These are phyloP conservation scores for Sitobion miscanthi DNA, from an alignment of 1,140 invertebrate species.

Conservation along the genomic window DNA sequence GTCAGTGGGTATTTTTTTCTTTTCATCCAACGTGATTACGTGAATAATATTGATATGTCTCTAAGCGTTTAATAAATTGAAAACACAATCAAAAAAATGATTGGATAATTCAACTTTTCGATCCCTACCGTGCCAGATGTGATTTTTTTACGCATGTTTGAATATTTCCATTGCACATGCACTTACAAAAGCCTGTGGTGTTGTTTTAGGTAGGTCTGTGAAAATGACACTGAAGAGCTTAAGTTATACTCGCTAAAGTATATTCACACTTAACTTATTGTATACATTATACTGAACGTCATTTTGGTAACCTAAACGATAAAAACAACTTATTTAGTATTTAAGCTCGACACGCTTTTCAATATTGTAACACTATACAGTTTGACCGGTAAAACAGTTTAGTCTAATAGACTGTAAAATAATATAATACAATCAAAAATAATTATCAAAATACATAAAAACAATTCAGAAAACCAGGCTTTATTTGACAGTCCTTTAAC, in stretches of 20 bases:
- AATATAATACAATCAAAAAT: background rate
- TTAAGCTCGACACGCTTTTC: slow-evolving; percentile 47
- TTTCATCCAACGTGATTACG: background rate
- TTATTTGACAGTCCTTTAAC: slow-evolving; percentile 9
- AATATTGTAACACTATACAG: slow-evolving; percentile 9
- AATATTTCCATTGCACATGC: slow-evolving; percentile 47
- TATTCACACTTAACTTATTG: slow-evolving; percentile 49
- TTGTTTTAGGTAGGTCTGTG: slow-evolving; percentile 51
- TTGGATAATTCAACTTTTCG: background rate
- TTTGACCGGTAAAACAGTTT: slow-evolving; percentile 2
- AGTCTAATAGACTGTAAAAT: background rate
- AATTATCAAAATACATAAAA: slow-evolving; percentile 38
- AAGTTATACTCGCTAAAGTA: slow-evolving; percentile 54
- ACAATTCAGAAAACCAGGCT: background rate
- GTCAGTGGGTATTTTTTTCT: background rate
- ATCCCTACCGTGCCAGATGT: slow-evolving; percentile 32
- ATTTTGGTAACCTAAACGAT: slow-evolving; percentile 55
- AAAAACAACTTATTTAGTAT: slow-evolving; percentile 36
- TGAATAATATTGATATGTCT: background rate
- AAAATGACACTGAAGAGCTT: slow-evolving; percentile 49
- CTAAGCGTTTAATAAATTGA: background rate
- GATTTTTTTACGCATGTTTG: slow-evolving; percentile 33
- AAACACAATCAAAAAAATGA: background rate
- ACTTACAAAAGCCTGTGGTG: slow-evolving; percentile 42
- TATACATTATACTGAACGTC: slow-evolving; percentile 55